A percentile compares a stretch with the other conserved stretches of the same genome.
Conservation (phyloP, 53 echinoderm and acorn worm genomes). For the Echinarachnius parma region DNA sequence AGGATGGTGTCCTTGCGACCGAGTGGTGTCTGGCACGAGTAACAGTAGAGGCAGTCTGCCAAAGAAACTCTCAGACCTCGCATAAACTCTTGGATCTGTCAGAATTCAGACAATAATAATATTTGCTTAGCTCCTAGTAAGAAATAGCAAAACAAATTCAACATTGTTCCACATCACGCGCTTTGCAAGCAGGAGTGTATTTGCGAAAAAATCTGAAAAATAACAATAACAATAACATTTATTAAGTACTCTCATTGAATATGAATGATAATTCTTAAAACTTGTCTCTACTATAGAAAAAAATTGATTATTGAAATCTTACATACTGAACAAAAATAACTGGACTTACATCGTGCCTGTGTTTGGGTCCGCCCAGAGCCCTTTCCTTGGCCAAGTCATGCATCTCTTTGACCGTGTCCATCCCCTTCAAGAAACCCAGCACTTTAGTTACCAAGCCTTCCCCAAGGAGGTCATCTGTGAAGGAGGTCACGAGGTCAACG, state of each 20-base stretch:
- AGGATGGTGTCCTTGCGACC: slow-evolving; percentile 57
- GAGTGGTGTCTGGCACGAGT: slow-evolving; percentile 80
- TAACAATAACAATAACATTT: neutral
- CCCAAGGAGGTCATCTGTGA: slow-evolving; percentile 74
- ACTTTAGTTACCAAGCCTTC: slow-evolving; percentile 80
- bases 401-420: slow-evolving; percentile 70
- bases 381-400: slow-evolving; percentile 69
- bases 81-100: slow-evolving; percentile 69
- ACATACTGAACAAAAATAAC: neutral
- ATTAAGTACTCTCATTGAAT: too few relatives aligned
- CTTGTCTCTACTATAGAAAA: too few relatives aligned
- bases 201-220: too few relatives aligned
- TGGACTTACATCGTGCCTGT: slow-evolving; percentile 74
- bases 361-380: slow-evolving; percentile 83
- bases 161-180: too few relatives aligned
- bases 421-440: slow-evolving; percentile 52
- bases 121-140: neutral
- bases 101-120: neutral
- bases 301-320: too few relatives aligned
- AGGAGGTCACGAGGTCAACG: slow-evolving; percentile 72
- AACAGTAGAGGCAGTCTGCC: slow-evolving; percentile 83
- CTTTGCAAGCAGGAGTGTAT: too few relatives aligned
- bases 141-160: neutral
- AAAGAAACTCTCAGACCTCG: slow-evolving; percentile 74
- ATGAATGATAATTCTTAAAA: too few relatives aligned